These are phyloP conservation scores for Periplaneta americana DNA, from an alignment of 1,140 invertebrate genomes.

Conservation along the genomic window DNA sequence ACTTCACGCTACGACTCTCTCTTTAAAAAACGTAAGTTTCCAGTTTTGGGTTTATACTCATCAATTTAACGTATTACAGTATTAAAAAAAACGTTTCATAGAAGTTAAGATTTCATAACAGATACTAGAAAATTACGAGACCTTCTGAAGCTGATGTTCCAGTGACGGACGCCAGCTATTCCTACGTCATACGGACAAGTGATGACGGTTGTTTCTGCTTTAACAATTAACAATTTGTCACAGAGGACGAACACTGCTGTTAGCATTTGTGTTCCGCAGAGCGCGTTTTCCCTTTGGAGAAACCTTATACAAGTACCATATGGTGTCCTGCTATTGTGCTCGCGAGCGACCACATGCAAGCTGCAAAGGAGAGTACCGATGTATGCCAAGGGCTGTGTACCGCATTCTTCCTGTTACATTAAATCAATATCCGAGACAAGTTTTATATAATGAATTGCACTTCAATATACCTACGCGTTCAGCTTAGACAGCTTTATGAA, in stretches of 20 bases:
- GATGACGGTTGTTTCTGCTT: background rate
- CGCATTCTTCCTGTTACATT: no score
- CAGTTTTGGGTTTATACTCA: background rate
- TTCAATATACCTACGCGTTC: no score
- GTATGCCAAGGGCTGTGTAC: no score
- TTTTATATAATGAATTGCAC: no score
- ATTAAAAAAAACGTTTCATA: background rate
- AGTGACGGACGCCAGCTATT: background rate
- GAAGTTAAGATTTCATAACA: background rate
- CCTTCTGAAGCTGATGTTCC: background rate
- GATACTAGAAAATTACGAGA: background rate
- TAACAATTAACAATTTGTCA: background rate
- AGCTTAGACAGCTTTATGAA: no score
- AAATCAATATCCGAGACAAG: no score
- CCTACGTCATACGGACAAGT: background rate
- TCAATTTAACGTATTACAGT: background rate
- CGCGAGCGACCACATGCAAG: background rate
- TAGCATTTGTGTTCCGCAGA: background rate
- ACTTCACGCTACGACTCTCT: no score
- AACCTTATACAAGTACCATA: background rate
- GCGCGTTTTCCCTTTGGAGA: background rate
- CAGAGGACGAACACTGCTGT: background rate
- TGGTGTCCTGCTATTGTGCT: background rate
- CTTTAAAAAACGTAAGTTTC: no score
- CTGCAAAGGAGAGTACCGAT: no score